Evolutionary conservation across 2,113 vertebrate genomes (phyloP).

Genomic region (Chinchilla lanigera): DNA sequence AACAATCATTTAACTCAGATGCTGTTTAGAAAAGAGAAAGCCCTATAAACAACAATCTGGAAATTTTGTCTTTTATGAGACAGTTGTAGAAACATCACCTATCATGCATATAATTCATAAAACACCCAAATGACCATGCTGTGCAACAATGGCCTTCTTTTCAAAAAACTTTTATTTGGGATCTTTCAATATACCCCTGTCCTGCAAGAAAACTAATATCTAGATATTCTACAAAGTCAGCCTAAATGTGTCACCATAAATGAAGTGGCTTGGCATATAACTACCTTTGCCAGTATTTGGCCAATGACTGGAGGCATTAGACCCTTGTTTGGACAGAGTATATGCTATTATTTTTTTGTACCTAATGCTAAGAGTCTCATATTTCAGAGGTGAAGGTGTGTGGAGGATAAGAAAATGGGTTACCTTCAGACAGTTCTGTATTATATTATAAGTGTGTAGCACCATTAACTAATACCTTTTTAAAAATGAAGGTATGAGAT

Average conservation of each 20-base stretch:
- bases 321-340: neutral
- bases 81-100: slow-evolving; percentile 36
- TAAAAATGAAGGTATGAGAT: neutral
- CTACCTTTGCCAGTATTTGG: neutral
- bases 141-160: neutral
- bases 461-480: neutral
- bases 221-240: neutral
- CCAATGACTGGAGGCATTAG: neutral
- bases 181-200: neutral
- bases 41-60: slow-evolving; percentile 27
- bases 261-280: neutral
- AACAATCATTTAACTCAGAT: slow-evolving; percentile 79
- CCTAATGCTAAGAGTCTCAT: neutral
- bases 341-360: neutral
- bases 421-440: neutral
- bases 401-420: neutral
- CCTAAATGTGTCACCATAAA: neutral
- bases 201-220: neutral
- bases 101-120: slow-evolving; percentile 1
- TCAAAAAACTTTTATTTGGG: neutral
- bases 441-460: neutral
- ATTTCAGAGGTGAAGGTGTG: neutral
- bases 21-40: slow-evolving; percentile 60
- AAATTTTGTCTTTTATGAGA: slow-evolving; percentile 11
- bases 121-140: neutral